Base-by-base conservation (phyloP, 2,113 vertebrate species). In the Aegypius monachus region DNA sequence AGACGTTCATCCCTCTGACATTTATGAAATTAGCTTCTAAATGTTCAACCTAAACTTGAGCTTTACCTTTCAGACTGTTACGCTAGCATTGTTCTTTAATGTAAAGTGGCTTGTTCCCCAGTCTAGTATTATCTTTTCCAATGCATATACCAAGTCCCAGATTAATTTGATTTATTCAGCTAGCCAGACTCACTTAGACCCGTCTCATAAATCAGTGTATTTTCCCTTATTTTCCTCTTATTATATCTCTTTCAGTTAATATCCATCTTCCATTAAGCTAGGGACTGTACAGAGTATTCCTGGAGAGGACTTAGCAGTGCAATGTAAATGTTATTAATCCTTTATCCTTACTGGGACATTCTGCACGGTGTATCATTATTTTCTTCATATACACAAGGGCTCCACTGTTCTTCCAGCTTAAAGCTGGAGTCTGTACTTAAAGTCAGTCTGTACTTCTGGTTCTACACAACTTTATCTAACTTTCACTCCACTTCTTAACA, bases 51-150 rank as follows among this genome's bases (percentile, higher is more conserved):
- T 65, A 47, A 84, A 56, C 42, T 70, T 5, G 1, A 17, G 16
- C 20, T 81, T 81, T 62, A 70, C 9, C 4, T 31, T 74, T 73
- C 59, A 53, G 34, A 32, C 8, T 34, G 29, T 26, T 58, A 22
- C 5, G 3, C 32, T 22, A 40, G 18, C 36, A 40, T 1, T n/a
- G n/a, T 3, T 92, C 50, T 63, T 55, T 45, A 27, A 0, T 1
- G 16, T 63, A 9, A 67, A 38, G 16, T 18, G 55, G 21, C 29
- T 52, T 34, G 14, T 47, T 89, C 20, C 18, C 21, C 55, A 40
- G 18, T 6, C 72, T 48, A 34, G 12, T 61, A 34, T 7, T 88
- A 47, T 11, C 34, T 55, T 87, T 79, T 89, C 48, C 45, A 77
- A 61, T 34, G 20, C 20, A 73, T 47, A 36, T 15, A 63, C 7